Percentiles rank a stretch among this genome's conserved stretches.
phyloP scores from a whole-genome alignment of 2,797 vertebrate genomes.

The Diplodus sargus region DNA sequence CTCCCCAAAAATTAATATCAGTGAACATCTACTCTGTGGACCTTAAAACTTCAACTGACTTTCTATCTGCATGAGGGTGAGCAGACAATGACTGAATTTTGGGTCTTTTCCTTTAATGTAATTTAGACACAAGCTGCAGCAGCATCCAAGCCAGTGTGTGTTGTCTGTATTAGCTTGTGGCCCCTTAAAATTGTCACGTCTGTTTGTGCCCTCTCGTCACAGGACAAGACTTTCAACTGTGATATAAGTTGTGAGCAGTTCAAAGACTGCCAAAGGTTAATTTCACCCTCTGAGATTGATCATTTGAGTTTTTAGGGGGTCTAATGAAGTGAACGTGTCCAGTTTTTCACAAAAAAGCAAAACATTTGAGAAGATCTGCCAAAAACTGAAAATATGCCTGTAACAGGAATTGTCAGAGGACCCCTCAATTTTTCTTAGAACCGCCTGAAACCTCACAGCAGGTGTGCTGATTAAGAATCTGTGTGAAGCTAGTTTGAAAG shows the following conservation, averaged over 20 bases:
- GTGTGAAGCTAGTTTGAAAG: neutral
- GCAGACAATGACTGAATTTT: too few species aligned
- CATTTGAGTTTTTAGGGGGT: neutral
- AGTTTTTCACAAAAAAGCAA: constrained; percentile 4
- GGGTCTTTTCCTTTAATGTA: too few species aligned
- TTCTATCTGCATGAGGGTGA: too few species aligned
- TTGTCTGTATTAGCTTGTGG: neutral
- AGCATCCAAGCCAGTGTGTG: neutral
- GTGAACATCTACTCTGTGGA: too few species aligned
- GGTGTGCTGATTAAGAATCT: constrained; percentile 1
- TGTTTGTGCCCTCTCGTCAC: neutral
- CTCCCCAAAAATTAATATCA: too few species aligned
- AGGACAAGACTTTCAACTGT: neutral
- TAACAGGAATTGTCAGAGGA: neutral
- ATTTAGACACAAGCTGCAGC: neutral
- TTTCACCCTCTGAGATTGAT: neutral
- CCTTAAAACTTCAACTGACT: too few species aligned
- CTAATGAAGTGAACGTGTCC: neutral
- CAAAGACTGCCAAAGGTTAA: neutral
- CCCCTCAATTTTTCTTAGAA: neutral
- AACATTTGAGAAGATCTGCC: neutral
- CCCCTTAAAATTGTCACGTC: neutral
- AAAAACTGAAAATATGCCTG: neutral
- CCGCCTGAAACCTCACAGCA: neutral
- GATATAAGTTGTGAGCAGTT: neutral